Conservation (phyloP, 37 sponge, comb jelly and placozoan species). For the Axinella damicornis region DNA sequence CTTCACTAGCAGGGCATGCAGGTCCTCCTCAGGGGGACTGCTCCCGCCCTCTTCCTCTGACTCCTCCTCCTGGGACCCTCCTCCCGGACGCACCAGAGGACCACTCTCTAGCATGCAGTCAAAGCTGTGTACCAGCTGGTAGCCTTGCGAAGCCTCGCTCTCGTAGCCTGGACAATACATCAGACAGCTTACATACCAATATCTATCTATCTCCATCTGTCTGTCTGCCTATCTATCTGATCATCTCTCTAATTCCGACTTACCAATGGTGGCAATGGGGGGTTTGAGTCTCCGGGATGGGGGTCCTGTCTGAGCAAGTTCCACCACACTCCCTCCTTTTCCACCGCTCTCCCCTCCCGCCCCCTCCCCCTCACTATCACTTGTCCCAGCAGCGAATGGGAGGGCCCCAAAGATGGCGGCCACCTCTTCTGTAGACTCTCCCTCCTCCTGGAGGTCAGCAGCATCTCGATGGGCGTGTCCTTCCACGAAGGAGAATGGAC, state of each 20-base stretch:
- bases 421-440: conserved; percentile 67
- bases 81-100: conserved; percentile 70
- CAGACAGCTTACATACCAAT: background rate
- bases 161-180: conserved; percentile 58
- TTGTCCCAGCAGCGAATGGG: conserved; percentile 69
- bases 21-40: conserved; percentile 71
- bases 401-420: conserved; percentile 62
- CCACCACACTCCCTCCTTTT: conserved; percentile 19
- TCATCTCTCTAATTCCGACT: background rate
- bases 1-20: conserved; percentile 89
- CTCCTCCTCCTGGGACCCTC: conserved; percentile 69
- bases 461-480: conserved; percentile 85
- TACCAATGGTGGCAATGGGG: conserved; percentile 67
- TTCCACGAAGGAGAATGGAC: conserved; percentile 78
- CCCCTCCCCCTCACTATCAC: conserved; percentile 8
- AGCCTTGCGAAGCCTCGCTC: conserved; percentile 57
- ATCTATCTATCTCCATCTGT: background rate
- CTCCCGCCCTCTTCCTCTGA: conserved; percentile 65
- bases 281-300: conserved; percentile 48
- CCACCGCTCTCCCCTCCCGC: background rate
- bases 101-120: conserved; percentile 87
- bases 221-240: too few relatives aligned
- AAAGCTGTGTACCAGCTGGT: conserved; percentile 59
- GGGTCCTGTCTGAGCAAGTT: conserved; percentile 53
- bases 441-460: conserved; percentile 64